Base-by-base conservation (phyloP, 2,113 vertebrate genomes). In the Cnemophilus loriae region DNA sequence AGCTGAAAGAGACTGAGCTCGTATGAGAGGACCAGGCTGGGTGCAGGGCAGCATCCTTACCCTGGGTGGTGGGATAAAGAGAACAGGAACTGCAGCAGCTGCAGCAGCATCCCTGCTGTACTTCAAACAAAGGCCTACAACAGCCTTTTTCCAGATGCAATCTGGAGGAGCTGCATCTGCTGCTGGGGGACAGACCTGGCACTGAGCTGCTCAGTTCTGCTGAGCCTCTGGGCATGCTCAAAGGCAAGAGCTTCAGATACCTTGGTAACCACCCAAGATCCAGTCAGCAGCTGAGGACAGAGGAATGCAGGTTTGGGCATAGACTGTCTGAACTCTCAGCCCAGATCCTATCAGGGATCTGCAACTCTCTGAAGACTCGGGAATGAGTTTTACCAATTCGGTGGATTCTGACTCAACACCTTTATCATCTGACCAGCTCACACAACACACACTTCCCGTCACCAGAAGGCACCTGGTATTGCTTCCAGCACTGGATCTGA, bases 21-120 rank as follows among this genome's bases (percentile, higher is more conserved):
- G 0, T 30, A 37, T 5, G 60, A 64, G 46, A 79, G 37, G 35
- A n/a, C 4, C 0, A 2, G n/a, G 21, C 35, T n/a, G 21, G 55
- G 10, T 35, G 17, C 26, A 32, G 24, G 16, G 18, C 82, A 84
- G 32, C 22, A 78, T 39, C 52, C 35, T 70, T 13, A 44, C 15
- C 24, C 50, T 32, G 13, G 12, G 11, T 4, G 2, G 13, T 5
- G 59, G n/a, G 41, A 37, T 61, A 63, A 86, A 35, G 46, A 86
- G 26, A 78, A 30, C 33, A 56, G 59, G 35, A 84, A 10, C 37
- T 35, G 37, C 49, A 73, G 70, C 61, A 70, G 35, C 49, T 56
- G 57, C 71, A 73, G 46, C 56, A 61, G 47, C 44, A 57, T 49
- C 44, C 67, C 37, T 69, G 46, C 83, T 64, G 15, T n/a, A 32